Conservation (phyloP, 2,888 invertebrate genomes). For the Dendrolimus houi region DNA sequence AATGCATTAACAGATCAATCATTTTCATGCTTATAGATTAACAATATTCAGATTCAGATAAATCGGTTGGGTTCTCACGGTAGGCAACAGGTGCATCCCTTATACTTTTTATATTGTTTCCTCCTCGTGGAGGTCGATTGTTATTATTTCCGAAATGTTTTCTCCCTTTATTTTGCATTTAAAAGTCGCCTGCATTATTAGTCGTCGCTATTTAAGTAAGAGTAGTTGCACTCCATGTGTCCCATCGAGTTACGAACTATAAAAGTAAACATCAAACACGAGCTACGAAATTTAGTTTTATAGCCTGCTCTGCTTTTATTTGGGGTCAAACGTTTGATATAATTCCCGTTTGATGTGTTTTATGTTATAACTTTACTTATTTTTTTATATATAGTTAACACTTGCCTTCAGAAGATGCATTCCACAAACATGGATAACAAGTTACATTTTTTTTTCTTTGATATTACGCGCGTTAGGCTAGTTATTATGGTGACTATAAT, state of each 20-base stretch:
- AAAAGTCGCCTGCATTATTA: neutral
- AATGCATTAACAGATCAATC: no score
- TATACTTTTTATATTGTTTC: neutral
- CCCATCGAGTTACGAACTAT: constrained; percentile 20
- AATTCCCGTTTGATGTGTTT: constrained; percentile 57
- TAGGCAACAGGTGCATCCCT: neutral
- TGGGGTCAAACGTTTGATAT: constrained; percentile 55
- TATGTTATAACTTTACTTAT: constrained; percentile 27
- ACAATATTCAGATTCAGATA: no score
- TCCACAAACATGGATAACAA: neutral
- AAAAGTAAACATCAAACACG: constrained; percentile 52
- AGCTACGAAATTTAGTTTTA: constrained; percentile 35
- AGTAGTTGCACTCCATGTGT: constrained; percentile 13
- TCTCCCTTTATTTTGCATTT: neutral
- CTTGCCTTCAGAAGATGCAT: no score
- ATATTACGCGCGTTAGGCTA: neutral
- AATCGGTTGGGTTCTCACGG: neutral
- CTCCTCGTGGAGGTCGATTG: neutral
- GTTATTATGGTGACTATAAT: neutral
- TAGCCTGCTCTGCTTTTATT: constrained; percentile 51
- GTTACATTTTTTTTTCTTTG: neutral
- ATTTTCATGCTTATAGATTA: no score
- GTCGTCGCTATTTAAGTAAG: neutral
- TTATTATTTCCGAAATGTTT: neutral
- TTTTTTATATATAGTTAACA: constrained; percentile 6